Base-by-base conservation (phyloP, 2,797 vertebrate species). In the Catamblyrhynchus diadema region DNA sequence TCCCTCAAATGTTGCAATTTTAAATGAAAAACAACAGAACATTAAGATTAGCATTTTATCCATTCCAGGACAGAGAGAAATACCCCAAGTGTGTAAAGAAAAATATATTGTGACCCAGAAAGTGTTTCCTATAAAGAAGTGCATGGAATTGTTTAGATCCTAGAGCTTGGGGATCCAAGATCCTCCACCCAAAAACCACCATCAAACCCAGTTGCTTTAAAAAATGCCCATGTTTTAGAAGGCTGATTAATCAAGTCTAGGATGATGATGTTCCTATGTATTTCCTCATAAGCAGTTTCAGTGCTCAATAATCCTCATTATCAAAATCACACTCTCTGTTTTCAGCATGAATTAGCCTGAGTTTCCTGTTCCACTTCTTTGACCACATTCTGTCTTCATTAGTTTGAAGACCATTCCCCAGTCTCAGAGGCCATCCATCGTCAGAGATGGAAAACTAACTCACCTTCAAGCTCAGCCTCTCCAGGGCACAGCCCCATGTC, bases 21-120 rank as follows among this genome's bases (percentile, higher is more conserved):
- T 62, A 95, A 91, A 44, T 86, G 37, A 90, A 93, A 97, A 96
- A 80, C 50, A 95, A 72, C 12, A 28, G 59, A 41, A 70, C 50
- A 47, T 69, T 50, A 96, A 86, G 59, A 83, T 51, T 65, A 91
- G 7, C 16, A 41, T 87, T 73, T 83, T 88, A 24, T 88, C 72
- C 62, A 67, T 85, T 80, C 50, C 10, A 86, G 41, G 75, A 82
- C 25, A 81, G 28, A 60, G 59, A 95, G 21, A 81, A 78, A 67
- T 32, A 59, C 5, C 14, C 37, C 13, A 50, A 64, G 8, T 65
- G 60, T 42, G 17, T 30, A 86, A 90, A 67, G 53, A 93, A 77
- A 74, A 59, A 81, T 62, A 22, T 62, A 66, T 8, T 8, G 20
- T 44, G 62, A n/a, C 10, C 50, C 53, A 64, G 16, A 79, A 78